A percentile compares a stretch with the other conserved stretches of the same genome.
phyloP scores from a whole-genome alignment of 2,888 invertebrate species.

The Morinoia aosen region DNA sequence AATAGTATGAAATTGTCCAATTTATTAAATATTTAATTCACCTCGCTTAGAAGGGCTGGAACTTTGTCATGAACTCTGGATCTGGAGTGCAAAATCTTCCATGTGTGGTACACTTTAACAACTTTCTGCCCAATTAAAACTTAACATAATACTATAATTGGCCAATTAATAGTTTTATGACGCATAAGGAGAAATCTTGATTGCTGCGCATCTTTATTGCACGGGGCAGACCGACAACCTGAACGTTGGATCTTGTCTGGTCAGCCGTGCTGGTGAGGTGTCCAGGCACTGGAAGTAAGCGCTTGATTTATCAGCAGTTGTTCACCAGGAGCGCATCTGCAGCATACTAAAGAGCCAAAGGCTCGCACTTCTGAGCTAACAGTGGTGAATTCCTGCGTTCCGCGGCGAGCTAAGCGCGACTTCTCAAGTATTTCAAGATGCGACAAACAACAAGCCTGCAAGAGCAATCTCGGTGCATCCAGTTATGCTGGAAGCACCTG shows the following conservation, averaged over 20 bases:
- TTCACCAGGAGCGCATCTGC: constrained; percentile 24
- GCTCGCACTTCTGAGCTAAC: not conserved
- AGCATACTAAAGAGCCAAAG: constrained; percentile 1
- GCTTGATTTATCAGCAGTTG: constrained; percentile 19
- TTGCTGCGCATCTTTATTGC: not conserved
- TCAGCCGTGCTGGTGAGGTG: constrained; percentile 7
- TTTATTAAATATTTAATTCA: not conserved
- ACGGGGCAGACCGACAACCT: not conserved
- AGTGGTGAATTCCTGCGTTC: constrained; percentile 4
- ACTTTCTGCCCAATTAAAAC: not conserved
- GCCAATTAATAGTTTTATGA: not conserved
- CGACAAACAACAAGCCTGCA: not conserved
- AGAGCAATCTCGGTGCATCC: not conserved
- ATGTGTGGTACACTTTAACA: not conserved
- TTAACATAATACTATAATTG: not conserved
- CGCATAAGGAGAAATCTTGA: not conserved
- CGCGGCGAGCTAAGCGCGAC: not conserved
- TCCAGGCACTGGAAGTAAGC: constrained; percentile 5
- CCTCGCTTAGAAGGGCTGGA: not conserved
- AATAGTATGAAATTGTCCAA: not conserved
- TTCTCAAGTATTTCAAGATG: not conserved
- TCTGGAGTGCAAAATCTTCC: not conserved
- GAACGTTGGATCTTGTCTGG: not conserved
- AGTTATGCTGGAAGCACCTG: not conserved
- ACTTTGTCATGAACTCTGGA: not conserved